Base-by-base conservation (phyloP, 2,113 vertebrate species). In the Pipa parva region DNA sequence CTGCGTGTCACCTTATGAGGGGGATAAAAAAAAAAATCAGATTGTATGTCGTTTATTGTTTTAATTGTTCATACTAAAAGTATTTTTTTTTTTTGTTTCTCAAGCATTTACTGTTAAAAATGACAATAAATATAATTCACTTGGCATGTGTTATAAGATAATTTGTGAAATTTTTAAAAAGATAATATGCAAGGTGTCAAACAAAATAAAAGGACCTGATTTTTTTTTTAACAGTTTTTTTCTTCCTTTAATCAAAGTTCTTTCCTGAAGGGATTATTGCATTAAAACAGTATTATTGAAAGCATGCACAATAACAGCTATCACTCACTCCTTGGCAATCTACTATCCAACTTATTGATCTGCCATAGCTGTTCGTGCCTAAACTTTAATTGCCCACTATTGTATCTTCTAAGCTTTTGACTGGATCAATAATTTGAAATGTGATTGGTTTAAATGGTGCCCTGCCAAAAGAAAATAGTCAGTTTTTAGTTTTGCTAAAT, bases 351-450 rank as follows among this genome's bases (percentile, higher is more conserved):
- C 51, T 59, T 68, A 68, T 68, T 42, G 65, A 68, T 59, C 33
- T 48, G 27, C 54, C 25, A 9, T 68, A 56, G 33, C 45, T 51
- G 59, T 33, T 49, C 65, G 18, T 68, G 56, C 31, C 65, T 68
- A 68, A 51, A 50, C 56, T 68, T 68, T 59, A 68, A 68, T 68
- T 68, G 65, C 60, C 37, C 33, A 59, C 25, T 29, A 31, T 18
- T 50, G 49, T 48, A 51, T 68, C 39, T 52, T 68, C 50, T 22
- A 18, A 68, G 56, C 42, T 28, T 42, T 59, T 59, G 56, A 68
- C 24, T 68, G 31, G 59, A 68, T 68, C 65, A 39, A 60, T 68
- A 68, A 13, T 5, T 58, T 21, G 37, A 59, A 52, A 46, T 8
- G 17, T 50, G 45, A 68, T 59, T 37, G 46, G 24, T 26, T 37